Evolutionary conservation across 2,888 invertebrate genomes (phyloP).

Genomic region (Eristalis tenax): DNA sequence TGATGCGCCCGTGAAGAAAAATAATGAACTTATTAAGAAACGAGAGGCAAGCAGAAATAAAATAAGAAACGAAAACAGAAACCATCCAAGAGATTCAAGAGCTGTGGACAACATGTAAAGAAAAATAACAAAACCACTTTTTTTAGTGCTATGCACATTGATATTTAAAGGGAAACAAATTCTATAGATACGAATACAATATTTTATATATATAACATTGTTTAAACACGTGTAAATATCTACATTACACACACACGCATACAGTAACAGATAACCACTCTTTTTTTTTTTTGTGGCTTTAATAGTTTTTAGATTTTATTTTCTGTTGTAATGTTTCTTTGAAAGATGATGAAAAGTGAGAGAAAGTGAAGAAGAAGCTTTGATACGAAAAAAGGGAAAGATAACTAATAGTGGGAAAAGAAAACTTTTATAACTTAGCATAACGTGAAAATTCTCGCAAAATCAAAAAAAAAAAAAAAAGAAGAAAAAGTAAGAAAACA

Average conservation of each 20-base stretch:
- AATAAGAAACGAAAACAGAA: slow-evolving; percentile 49
- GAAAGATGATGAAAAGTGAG: not conserved
- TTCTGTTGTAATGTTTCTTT: slow-evolving; percentile 24
- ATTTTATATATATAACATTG: slow-evolving; percentile 19
- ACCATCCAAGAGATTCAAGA: slow-evolving; percentile 37
- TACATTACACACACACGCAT: slow-evolving; percentile 15
- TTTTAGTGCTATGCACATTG: slow-evolving; percentile 50
- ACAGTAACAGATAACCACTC: slow-evolving; percentile 12
- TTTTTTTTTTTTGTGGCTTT: slow-evolving; percentile 64
- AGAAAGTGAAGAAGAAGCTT: slow-evolving; percentile 25
- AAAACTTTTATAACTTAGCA: not conserved
- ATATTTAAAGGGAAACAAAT: slow-evolving; percentile 16
- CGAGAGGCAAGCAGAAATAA: slow-evolving; percentile 65
- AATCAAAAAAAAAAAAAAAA: slow-evolving; percentile 45
- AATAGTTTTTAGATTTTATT: slow-evolving; percentile 60
- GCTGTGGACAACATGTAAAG: slow-evolving; percentile 36
- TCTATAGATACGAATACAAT: slow-evolving; percentile 36
- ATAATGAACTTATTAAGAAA: slow-evolving; percentile 21
- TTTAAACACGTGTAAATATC: slow-evolving; percentile 16
- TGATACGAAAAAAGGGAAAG: not conserved
- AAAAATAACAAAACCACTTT: not conserved
- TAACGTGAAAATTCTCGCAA: slow-evolving; percentile 38
- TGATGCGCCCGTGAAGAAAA: slow-evolving; percentile 43
- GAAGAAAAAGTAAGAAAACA: slow-evolving; percentile 51
- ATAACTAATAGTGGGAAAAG: not conserved